Evolutionary conservation across 2,888 invertebrate species (phyloP).

Genomic region (Diploptera punctata): DNA sequence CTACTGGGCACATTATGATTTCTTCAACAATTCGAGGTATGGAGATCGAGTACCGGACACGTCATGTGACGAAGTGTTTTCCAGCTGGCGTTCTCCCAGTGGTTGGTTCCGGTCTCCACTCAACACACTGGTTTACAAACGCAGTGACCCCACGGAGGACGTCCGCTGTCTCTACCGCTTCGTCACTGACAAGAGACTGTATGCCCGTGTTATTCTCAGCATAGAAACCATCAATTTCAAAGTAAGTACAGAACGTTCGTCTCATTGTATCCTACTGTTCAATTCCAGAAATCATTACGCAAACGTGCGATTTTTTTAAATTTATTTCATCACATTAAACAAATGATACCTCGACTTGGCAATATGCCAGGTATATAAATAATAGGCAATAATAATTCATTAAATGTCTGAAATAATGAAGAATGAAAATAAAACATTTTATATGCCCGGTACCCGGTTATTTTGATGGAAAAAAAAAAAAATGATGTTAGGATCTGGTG

Average conservation of each 20-base stretch:
- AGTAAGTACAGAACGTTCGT: too few relatives aligned
- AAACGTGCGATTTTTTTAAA: too few relatives aligned
- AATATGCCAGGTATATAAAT: too few relatives aligned
- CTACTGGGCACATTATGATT: conserved; percentile 94
- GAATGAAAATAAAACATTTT: too few relatives aligned
- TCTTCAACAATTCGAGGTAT: conserved; percentile 88
- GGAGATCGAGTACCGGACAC: conserved; percentile 83
- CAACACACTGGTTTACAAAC: conserved; percentile 87
- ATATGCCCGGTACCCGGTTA: too few relatives aligned
- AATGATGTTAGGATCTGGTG: too few relatives aligned
- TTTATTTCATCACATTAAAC: too few relatives aligned
- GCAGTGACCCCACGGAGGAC: conserved; percentile 72
- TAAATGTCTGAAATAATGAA: too few relatives aligned
- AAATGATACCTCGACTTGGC: too few relatives aligned
- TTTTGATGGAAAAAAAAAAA: too few relatives aligned
- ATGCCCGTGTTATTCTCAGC: conserved; percentile 80
- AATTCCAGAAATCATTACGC: too few relatives aligned
- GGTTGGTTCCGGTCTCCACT: conserved; percentile 83
- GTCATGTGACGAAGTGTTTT: conserved; percentile 86
- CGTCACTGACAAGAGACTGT: conserved; percentile 81
- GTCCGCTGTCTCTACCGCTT: conserved; percentile 85
- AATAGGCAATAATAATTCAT: too few relatives aligned
- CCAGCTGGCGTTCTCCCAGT: conserved; percentile 80
- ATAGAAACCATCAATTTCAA: conserved; percentile 83
- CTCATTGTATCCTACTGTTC: neutral